Evolutionary conservation across 2,113 vertebrate species (phyloP).

Genomic region (Brachypteracias leptosomus): DNA sequence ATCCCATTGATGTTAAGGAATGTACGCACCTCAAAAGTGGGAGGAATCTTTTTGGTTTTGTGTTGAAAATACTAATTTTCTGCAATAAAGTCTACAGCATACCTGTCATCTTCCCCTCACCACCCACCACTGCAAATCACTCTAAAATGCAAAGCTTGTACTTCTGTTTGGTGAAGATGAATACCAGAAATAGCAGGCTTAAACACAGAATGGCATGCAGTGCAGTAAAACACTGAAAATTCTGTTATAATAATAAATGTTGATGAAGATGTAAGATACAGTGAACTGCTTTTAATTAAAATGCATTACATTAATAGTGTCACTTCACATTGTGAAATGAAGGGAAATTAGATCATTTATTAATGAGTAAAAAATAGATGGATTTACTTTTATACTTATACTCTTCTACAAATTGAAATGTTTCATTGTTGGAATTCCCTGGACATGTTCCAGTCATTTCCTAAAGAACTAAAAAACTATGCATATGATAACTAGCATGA

Average conservation of each 20-base stretch:
- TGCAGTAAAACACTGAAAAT: not conserved
- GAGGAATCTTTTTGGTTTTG: not conserved
- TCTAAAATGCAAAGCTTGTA: not conserved
- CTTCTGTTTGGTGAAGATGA: not conserved
- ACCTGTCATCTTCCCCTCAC: not conserved
- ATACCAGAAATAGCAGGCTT: not conserved
- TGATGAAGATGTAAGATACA: not conserved
- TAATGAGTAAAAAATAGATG: not conserved
- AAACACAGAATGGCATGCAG: not conserved
- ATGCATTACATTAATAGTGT: not conserved
- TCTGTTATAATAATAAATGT: not conserved
- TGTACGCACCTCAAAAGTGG: not conserved
- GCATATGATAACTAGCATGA: not conserved
- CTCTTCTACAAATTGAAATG: not conserved
- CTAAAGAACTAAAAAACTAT: not conserved
- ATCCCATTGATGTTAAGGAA: not conserved
- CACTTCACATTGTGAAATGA: not conserved
- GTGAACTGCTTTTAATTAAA: not conserved
- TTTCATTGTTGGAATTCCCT: not conserved
- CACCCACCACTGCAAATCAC: not conserved
- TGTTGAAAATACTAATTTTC: not conserved
- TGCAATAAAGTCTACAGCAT: not conserved
- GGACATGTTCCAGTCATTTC: not conserved
- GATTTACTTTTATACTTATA: not conserved
- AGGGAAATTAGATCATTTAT: not conserved